Percentiles rank a stretch among this genome's conserved stretches.
These are phyloP conservation scores for Clitarchus hookeri DNA, from an alignment of 2,888 invertebrate genomes.

Conservation along the genomic window DNA sequence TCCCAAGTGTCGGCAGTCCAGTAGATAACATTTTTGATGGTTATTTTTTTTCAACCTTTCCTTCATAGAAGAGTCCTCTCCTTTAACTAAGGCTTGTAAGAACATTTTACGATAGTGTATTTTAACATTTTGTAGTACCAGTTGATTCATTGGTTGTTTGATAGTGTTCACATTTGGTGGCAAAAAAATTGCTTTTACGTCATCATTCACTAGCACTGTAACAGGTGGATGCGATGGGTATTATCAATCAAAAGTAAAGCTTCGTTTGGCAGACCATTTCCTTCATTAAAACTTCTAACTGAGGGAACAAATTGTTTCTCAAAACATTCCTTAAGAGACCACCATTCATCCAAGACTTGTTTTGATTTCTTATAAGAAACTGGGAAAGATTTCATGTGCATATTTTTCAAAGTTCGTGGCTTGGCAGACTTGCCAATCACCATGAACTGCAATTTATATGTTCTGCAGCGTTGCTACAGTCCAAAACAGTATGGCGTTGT, in stretches of 20 bases:
- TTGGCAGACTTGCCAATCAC: slow-evolving; percentile 18
- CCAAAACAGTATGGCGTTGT: slow-evolving; percentile 6
- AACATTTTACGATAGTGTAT: slow-evolving; percentile 22
- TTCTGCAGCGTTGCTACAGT: background rate
- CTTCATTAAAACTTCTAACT: slow-evolving; percentile 25
- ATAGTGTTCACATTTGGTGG: background rate
- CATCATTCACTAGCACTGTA: background rate
- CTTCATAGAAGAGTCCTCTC: background rate
- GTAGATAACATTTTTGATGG: background rate
- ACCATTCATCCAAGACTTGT: slow-evolving; percentile 20
- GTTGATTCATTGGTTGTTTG: background rate
- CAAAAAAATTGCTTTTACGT: background rate
- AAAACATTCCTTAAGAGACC: background rate
- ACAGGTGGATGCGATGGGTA: slow-evolving; percentile 18
- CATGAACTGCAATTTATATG: background rate
- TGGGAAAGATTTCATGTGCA: slow-evolving; percentile 20
- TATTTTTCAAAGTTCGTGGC: slow-evolving; percentile 18
- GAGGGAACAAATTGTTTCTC: slow-evolving; percentile 27
- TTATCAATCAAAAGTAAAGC: slow-evolving; percentile 27
- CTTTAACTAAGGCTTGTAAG: background rate
- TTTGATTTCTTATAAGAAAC: slow-evolving; percentile 25
- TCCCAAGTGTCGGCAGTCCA: slow-evolving; percentile 26
- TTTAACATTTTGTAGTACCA: background rate
- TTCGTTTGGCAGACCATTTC: slow-evolving; percentile 3
- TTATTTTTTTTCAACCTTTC: no score